Percentiles rank a stretch among this genome's conserved stretches.
These are phyloP conservation scores for Caprella mutica DNA, from an alignment of 2,888 invertebrate species.

Conservation along the genomic window DNA sequence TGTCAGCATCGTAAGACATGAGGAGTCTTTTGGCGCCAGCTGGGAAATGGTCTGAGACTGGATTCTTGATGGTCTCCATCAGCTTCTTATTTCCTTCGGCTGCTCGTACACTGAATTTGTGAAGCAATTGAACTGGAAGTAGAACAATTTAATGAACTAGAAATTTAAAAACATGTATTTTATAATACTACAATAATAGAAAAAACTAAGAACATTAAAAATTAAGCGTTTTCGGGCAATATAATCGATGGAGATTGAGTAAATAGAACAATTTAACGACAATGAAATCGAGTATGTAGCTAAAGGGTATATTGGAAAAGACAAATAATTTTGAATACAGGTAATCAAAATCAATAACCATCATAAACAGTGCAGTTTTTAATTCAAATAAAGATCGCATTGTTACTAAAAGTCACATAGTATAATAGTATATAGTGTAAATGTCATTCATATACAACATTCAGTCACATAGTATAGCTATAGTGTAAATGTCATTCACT, in stretches of 20 bases:
- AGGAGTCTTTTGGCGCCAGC: slow-evolving; percentile 81
- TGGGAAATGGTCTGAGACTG: slow-evolving; percentile 84
- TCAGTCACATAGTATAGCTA: too few relatives aligned
- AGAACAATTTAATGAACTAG: background rate
- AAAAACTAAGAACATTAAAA: background rate
- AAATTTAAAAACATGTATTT: background rate
- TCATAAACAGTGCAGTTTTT: too few relatives aligned
- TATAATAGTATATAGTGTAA: too few relatives aligned
- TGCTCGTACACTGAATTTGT: slow-evolving; percentile 85
- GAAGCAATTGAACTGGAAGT: slow-evolving; percentile 83
- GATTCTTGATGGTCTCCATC: slow-evolving; percentile 93
- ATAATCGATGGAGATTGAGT: too few relatives aligned
- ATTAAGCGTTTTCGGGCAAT: background rate
- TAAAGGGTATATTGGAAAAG: too few relatives aligned
- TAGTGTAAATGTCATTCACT: too few relatives aligned
- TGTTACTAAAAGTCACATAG: too few relatives aligned
- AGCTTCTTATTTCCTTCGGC: slow-evolving; percentile 78
- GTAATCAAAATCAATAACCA: too few relatives aligned
- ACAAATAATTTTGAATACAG: too few relatives aligned
- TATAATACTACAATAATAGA: background rate
- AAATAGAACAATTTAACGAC: background rate
- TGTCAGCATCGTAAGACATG: slow-evolving; percentile 76
- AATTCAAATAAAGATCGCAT: too few relatives aligned
- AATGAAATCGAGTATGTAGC: too few relatives aligned
- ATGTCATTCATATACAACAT: too few relatives aligned